phyloP scores from a whole-genome alignment of 1,140 invertebrate species.

The Sweltsa coloradensis region DNA sequence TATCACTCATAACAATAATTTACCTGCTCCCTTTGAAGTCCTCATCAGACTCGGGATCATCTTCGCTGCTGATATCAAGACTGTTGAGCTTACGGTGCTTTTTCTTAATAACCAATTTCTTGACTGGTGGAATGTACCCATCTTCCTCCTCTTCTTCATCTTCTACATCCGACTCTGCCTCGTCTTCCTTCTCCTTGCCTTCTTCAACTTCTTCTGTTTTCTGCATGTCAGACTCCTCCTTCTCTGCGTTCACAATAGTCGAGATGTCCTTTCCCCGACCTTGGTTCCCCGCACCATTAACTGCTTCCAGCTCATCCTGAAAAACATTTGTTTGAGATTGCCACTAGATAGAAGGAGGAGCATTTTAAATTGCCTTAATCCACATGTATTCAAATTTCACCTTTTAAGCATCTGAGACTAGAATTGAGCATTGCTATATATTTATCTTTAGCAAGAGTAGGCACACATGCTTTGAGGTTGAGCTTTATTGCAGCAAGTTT shows the following conservation, averaged over 20 bases:
- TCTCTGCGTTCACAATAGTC: constrained; percentile 73
- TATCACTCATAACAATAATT: too few relatives aligned
- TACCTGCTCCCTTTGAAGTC: constrained; percentile 65
- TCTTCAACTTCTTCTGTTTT: constrained; percentile 33
- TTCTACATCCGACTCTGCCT: constrained; percentile 16
- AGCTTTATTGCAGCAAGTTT: too few relatives aligned
- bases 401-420: too few relatives aligned
- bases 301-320: constrained; percentile 55
- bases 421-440: too few relatives aligned
- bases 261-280: constrained; percentile 80
- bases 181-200: constrained; percentile 22
- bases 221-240: constrained; percentile 41
- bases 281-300: constrained; percentile 60
- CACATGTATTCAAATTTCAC: too few relatives aligned
- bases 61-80: constrained; percentile 66
- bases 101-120: constrained; percentile 32
- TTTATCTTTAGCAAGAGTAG: too few relatives aligned
- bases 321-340: neutral
- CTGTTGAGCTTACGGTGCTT: constrained; percentile 66
- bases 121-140: constrained; percentile 19
- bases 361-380: too few relatives aligned
- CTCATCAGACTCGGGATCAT: constrained; percentile 68
- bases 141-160: constrained; percentile 21
- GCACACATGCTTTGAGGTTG: too few relatives aligned
- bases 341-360: neutral